Evolutionary conservation across 2,888 invertebrate genomes (phyloP).

Genomic region (Thymelicus acteon): DNA sequence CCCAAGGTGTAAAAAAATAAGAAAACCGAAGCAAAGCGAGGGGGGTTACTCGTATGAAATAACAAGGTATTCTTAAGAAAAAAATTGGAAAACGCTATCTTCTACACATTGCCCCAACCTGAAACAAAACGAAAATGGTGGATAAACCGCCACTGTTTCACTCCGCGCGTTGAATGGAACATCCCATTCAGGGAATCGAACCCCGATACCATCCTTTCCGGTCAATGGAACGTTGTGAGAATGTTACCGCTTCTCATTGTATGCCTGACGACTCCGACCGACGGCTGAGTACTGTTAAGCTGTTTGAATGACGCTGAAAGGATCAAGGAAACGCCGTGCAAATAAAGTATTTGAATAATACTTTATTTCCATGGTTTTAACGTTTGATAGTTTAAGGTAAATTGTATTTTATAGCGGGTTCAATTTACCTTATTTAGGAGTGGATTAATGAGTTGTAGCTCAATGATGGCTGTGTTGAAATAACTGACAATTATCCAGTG

Average conservation of each 20-base stretch:
- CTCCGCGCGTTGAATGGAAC: constrained; percentile 43
- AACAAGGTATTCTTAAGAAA: no score
- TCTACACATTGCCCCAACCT: constrained; percentile 7
- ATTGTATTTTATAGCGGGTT: neutral
- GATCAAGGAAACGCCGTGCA: constrained; percentile 15
- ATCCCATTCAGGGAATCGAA: constrained; percentile 45
- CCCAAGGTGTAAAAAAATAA: no score
- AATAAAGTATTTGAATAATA: constrained; percentile 6
- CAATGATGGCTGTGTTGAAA: no score
- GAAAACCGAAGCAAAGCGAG: no score
- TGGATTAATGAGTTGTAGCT: neutral
- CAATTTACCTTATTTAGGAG: neutral
- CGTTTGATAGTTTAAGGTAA: neutral
- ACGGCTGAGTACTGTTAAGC: neutral
- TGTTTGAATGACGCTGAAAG: constrained; percentile 28
- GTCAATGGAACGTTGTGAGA: constrained; percentile 32
- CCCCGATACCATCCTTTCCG: constrained; percentile 44
- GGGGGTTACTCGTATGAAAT: no score
- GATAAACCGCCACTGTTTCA: constrained; percentile 29
- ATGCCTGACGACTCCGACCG: neutral
- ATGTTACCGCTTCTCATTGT: constrained; percentile 33
- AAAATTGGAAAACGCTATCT: neutral
- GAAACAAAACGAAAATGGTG: constrained; percentile 29
- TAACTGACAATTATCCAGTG: no score
- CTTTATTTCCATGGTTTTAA: neutral